Evolutionary conservation across 2,797 vertebrate species (phyloP).

Genomic region (Acipenser ruthenus): DNA sequence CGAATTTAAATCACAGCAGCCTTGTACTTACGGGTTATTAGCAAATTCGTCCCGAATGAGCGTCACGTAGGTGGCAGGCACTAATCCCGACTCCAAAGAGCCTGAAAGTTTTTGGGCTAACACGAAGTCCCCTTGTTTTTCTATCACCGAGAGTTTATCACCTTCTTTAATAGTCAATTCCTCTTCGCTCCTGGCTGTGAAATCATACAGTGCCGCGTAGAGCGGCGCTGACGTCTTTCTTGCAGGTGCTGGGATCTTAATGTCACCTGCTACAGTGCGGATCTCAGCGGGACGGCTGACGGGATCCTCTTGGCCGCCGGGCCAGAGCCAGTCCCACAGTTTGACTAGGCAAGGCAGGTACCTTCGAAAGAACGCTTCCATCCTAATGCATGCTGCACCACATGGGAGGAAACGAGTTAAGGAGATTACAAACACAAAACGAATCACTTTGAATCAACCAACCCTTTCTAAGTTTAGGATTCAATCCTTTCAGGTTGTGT

Average conservation of each 20-base stretch:
- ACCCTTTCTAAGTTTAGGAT: background rate
- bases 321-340: slow-evolving; percentile 82
- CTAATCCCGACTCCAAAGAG: slow-evolving; percentile 62
- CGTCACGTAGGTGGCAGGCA: slow-evolving; percentile 74
- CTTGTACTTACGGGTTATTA: slow-evolving; percentile 73
- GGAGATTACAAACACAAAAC: slow-evolving; percentile 10
- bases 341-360: slow-evolving; percentile 64
- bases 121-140: slow-evolving; percentile 73
- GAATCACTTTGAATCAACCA: background rate
- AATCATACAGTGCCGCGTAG: slow-evolving; percentile 73
- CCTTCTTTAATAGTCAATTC: slow-evolving; percentile 75
- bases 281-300: slow-evolving; percentile 38
- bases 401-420: slow-evolving; percentile 6
- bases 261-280: slow-evolving; percentile 54
- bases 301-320: slow-evolving; percentile 48
- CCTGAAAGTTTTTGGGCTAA: slow-evolving; percentile 73
- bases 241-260: slow-evolving; percentile 42
- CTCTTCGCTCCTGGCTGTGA: slow-evolving; percentile 67
- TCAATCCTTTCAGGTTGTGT: slow-evolving; percentile 19
- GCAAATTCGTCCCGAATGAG: slow-evolving; percentile 64
- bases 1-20: background rate
- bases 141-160: slow-evolving; percentile 74
- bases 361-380: slow-evolving; percentile 77
- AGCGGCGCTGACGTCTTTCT: slow-evolving; percentile 54
- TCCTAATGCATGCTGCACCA: slow-evolving; percentile 36